Base-by-base conservation (phyloP, 2,113 vertebrate species). In the Stegastes partitus region DNA sequence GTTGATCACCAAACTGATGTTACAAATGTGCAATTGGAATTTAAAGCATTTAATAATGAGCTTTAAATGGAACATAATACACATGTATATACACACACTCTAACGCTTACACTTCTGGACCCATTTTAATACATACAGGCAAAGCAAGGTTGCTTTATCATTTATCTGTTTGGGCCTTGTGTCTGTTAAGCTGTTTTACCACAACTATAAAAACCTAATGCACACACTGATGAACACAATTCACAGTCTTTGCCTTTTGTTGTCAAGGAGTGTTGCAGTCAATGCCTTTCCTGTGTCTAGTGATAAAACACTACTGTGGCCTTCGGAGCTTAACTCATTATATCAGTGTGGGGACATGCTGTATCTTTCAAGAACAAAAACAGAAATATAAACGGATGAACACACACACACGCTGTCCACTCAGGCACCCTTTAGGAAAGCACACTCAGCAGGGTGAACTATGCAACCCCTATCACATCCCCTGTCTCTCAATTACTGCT, bases 401-500 rank as follows among this genome's bases (percentile, higher is more conserved):
- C 50, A 79, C 82, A 82, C 82, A 81, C 75, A 69, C 64, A 47
- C 5, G 51, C 67, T 28, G 66, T 81, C 73, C 78, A 74, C 65
- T 70, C 45, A n/a, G 64, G 31, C 70, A 65, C 74, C 85, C 84
- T 85, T 73, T 86, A 79, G 86, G 71, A 73, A 34, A 68, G 69
- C 45, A 10, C 82, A 78, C 78, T 84, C 81, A 84, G 87, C 81
- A 81, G 85, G 74, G 78, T 82, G 86, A 88, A 72, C 85, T 74
- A 55, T 68, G 80, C 83, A 78, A 89, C 91, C 91, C 71, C 57
- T 54, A 78, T 79, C 73, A 68, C 80, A 84, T 87, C 90, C 90
- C 88, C 87, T 75, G 89, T 89, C 90, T 89, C 91, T 93, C 94
- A 93, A 91, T 93, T 92, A 94, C 87, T 89, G 83, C 68, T 81